Base-by-base conservation (phyloP, 2,888 invertebrate genomes). In the Ornithoptera priamus region DNA sequence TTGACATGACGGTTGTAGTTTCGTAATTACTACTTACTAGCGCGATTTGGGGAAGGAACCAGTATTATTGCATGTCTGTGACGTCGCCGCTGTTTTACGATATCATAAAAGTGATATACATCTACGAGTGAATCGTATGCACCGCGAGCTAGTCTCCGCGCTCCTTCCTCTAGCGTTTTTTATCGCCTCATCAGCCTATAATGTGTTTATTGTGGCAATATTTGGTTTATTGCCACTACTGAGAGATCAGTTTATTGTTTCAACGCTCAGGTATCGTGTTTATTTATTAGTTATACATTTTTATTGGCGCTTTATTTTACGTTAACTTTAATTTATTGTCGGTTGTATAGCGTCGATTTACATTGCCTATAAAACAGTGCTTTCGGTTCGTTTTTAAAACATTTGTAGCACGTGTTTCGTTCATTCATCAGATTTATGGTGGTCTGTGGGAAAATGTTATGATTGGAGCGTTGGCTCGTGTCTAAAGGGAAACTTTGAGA, bases 281-380 rank as follows among this genome's bases (percentile, higher is more conserved):
- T 90, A 92, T 92, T 92, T 92, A 92, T 92, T 92, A 92, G 90
- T 91, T 92, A 92, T 92, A 92, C 92, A 91, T 90, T 92, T 92
- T 92, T 92, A 92, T 92, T 90, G 85, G 85, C 86, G 90, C 88
- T 92, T 92, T 88, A 92, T 90, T 92, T 92, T 89, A 91, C 90
- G 91, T 92, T 87, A 92, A 90, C 85, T 91, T 91, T 88, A 92
- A 92, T 92, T 92, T 92, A 92, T 90, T 90, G 88, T 86, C 87
- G 91, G 90, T 84, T 85, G 88, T 90, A 86, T 88, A 88, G 86
- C 84, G 83, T 78, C 86, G 88, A 89, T 92, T 91, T 90, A 92
- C 92, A 90, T 92, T 89, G 90, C 90, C 92, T 91, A 92, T 92
- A 92, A 92, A 92, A 91, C 85, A 87, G 88, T 87, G 90, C 89